A percentile compares a stretch with the other conserved stretches of the same genome.
phyloP scores from a whole-genome alignment of 2,888 invertebrate genomes.

The Hypomecis punctinalis region DNA sequence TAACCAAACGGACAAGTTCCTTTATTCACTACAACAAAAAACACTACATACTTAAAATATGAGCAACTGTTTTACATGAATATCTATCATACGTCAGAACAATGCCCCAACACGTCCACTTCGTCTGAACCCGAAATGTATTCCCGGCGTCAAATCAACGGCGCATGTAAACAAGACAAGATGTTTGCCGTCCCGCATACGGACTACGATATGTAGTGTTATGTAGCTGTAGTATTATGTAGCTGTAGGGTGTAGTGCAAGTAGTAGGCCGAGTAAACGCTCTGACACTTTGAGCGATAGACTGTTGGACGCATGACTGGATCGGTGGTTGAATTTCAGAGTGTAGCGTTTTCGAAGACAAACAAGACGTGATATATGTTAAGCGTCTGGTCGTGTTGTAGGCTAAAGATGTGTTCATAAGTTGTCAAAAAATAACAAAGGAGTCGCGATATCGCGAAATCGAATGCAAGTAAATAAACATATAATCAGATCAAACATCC shows the following conservation, averaged over 20 bases:
- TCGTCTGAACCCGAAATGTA: background rate
- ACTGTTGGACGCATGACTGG: background rate
- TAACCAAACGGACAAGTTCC: no score
- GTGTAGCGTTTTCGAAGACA: background rate
- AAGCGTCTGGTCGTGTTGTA: no score
- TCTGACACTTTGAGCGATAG: conserved; percentile 17
- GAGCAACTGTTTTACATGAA: background rate
- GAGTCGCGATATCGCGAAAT: no score
- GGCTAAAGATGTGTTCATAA: no score
- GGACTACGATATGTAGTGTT: conserved; percentile 7
- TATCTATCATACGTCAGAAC: no score
- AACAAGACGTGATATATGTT: background rate
- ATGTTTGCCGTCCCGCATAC: conserved; percentile 41
- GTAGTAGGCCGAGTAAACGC: conserved; percentile 7
- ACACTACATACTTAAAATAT: no score
- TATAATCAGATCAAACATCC: no score
- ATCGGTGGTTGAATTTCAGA: background rate
- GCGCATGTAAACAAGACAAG: conserved; percentile 34
- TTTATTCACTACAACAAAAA: no score
- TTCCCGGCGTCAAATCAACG: conserved; percentile 1
- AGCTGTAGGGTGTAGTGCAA: background rate
- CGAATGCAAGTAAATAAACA: no score
- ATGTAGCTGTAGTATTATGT: no score
- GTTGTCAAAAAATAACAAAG: no score
- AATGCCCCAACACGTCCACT: no score